These are phyloP conservation scores for Lampris incognitus DNA, from an alignment of 2,113 vertebrate genomes.

Conservation along the genomic window DNA sequence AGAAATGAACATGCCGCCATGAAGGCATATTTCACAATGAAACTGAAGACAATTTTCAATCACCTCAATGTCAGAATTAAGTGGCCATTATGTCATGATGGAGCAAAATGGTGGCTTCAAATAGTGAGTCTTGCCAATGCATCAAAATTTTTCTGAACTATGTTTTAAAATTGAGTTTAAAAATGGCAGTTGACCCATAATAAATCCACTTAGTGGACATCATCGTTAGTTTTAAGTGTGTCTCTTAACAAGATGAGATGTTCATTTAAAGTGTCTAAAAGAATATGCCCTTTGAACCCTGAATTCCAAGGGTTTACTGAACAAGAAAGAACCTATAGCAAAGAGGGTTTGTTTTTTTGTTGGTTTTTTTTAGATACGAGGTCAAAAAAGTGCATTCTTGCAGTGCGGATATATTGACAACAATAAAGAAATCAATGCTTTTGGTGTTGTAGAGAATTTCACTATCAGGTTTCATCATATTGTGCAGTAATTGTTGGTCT, in stretches of 20 bases:
- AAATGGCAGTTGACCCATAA: slow-evolving; percentile 1
- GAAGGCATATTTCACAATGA: background rate
- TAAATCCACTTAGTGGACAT: slow-evolving; percentile 71
- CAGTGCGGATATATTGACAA: slow-evolving; percentile 10
- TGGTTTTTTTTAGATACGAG: slow-evolving; percentile 11
- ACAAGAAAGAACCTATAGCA: slow-evolving; percentile 6
- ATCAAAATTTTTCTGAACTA: background rate
- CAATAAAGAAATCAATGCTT: slow-evolving; percentile 1
- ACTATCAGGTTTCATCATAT: background rate
- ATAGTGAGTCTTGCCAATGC: background rate
- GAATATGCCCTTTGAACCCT: background rate
- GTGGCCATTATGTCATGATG: background rate
- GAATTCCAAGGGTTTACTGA: slow-evolving; percentile 5
- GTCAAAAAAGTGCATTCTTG: slow-evolving; percentile 59
- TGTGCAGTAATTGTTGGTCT: background rate
- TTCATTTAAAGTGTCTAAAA: background rate
- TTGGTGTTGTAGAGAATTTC: slow-evolving; percentile 3
- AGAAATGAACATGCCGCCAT: background rate
- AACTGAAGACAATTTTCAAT: background rate
- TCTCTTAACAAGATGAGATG: slow-evolving; percentile 21
- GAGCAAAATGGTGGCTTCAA: background rate
- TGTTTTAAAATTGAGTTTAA: slow-evolving; percentile 1
- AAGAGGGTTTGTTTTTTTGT: background rate
- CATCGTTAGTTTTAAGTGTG: background rate
- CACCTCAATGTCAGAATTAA: background rate